Percentiles rank a stretch among this genome's conserved stretches.
Evolutionary conservation across 2,113 vertebrate genomes (phyloP).

Genomic region (Pitta sordida): DNA sequence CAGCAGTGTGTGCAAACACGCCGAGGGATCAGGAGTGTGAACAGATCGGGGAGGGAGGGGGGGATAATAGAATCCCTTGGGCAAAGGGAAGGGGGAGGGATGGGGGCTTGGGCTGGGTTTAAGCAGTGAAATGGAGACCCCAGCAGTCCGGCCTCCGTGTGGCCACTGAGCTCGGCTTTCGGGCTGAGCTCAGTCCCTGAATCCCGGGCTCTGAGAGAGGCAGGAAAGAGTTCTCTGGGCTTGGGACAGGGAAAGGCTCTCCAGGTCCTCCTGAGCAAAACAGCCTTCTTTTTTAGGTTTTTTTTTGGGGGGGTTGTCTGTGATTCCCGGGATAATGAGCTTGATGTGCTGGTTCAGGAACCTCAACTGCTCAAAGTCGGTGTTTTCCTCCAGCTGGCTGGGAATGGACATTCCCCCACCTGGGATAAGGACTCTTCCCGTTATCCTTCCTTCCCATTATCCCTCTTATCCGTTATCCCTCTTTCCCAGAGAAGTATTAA

Average conservation of each 20-base stretch:
- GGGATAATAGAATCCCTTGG: constrained; percentile 47
- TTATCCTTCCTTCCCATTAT: background rate
- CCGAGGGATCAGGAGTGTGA: constrained; percentile 58
- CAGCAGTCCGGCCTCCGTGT: background rate
- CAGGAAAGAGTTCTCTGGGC: background rate
- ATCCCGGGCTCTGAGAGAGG: background rate
- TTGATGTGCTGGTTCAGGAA: background rate
- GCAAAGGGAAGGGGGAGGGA: background rate
- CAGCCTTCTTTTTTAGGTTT: too few species aligned
- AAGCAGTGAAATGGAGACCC: constrained; percentile 18
- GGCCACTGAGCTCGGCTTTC: background rate
- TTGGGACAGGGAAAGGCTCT: background rate
- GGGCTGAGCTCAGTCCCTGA: background rate
- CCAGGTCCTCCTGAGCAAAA: background rate
- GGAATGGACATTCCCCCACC: background rate
- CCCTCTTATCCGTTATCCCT: background rate
- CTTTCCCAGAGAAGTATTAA: background rate
- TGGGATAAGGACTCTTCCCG: background rate
- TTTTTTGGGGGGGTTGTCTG: too few species aligned
- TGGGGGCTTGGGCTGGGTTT: background rate
- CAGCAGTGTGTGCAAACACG: constrained; percentile 55
- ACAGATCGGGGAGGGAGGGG: constrained; percentile 57
- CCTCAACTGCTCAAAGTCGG: background rate
- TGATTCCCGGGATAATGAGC: background rate
- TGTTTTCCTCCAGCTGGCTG: background rate